Percentiles rank a stretch among this genome's conserved stretches.
phyloP scores from a whole-genome alignment of 2,113 vertebrate genomes.

The Climacteris rufus region DNA sequence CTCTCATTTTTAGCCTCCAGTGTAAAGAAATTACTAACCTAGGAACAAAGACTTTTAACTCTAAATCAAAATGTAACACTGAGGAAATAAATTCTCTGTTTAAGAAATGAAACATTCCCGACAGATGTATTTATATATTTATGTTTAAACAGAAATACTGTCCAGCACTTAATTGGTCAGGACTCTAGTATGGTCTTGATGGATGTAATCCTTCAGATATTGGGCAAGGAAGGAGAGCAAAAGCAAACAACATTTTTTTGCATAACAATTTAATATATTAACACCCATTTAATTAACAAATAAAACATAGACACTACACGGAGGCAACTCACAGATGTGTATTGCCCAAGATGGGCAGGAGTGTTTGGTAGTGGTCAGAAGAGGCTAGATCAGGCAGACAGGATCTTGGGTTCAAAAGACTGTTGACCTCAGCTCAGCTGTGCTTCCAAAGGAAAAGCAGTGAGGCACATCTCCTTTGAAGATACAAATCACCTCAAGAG shows the following conservation, averaged over 20 bases:
- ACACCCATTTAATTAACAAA: not conserved
- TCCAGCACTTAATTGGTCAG: not conserved
- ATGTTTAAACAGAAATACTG: not conserved
- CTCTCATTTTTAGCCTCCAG: not conserved
- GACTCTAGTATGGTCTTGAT: not conserved
- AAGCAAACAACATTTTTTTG: not conserved
- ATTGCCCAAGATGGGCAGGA: not conserved
- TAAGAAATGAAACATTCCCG: not conserved
- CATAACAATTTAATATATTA: not conserved
- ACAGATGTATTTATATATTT: not conserved
- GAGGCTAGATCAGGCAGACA: not conserved
- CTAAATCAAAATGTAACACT: not conserved
- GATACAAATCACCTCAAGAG: not conserved
- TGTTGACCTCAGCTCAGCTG: not conserved
- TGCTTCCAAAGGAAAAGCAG: not conserved
- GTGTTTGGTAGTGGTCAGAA: not conserved
- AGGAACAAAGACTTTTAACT: not conserved
- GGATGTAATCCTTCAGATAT: not conserved
- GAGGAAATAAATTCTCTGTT: not conserved
- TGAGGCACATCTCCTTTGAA: not conserved
- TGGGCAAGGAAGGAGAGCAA: not conserved
- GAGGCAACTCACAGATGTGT: not conserved
- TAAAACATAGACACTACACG: not conserved
- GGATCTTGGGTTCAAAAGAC: not conserved
- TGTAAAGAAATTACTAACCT: not conserved